Conservation (phyloP, 2,888 invertebrate species). For the Gymnoscelis rufifasciata region DNA sequence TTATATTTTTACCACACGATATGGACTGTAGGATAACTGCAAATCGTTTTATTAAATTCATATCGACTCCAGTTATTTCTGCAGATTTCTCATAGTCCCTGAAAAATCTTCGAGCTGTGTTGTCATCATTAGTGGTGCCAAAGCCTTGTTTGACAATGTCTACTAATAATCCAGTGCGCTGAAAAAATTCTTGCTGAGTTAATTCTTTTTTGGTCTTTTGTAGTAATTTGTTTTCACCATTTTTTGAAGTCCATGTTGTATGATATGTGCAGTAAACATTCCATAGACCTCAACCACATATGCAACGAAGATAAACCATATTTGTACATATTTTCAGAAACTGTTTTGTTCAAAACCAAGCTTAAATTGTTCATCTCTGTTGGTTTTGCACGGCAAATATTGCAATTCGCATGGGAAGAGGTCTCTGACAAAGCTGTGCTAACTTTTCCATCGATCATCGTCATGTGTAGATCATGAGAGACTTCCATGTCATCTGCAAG, state of each 20-base stretch:
- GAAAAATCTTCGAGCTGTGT: constrained; percentile 21
- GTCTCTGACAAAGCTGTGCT: constrained; percentile 23
- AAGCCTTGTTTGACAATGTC: constrained; percentile 16
- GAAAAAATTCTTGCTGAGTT: constrained; percentile 24
- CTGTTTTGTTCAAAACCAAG: constrained; percentile 18
- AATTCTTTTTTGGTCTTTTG: constrained; percentile 9
- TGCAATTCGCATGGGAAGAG: constrained; percentile 22
- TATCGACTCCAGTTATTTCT: no score
- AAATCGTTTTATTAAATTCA: no score
- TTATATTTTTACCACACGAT: no score
- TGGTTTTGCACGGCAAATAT: constrained; percentile 20
- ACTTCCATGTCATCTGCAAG: constrained; percentile 15
- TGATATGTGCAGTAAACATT: constrained; percentile 31
- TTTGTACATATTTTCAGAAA: constrained; percentile 11
- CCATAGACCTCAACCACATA: constrained; percentile 32
- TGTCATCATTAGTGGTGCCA: constrained; percentile 21
- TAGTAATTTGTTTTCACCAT: constrained; percentile 9
- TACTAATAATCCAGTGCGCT: constrained; percentile 15
- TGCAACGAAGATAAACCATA: constrained; percentile 29
- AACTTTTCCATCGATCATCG: constrained; percentile 33
- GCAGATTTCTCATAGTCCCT: constrained; percentile 11
- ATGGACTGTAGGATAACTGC: no score
- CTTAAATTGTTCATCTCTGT: constrained; percentile 28
- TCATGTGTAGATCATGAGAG: constrained; percentile 16
- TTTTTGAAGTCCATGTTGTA: constrained; percentile 17